Percentiles rank a stretch among this genome's conserved stretches.
Evolutionary conservation across 2,797 vertebrate genomes (phyloP).

Genomic region (Helostoma temminkii): DNA sequence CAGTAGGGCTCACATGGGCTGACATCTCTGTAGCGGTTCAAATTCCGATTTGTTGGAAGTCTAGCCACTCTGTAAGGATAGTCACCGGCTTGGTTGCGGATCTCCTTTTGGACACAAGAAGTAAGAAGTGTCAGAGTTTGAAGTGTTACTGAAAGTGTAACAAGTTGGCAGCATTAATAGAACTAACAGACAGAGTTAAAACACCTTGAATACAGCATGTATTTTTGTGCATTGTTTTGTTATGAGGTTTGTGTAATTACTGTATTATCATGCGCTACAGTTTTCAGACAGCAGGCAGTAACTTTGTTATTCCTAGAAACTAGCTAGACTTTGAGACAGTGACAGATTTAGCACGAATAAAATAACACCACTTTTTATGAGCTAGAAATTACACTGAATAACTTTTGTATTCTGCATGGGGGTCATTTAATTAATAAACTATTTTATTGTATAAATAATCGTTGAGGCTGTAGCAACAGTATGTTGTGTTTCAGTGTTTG

Average conservation of each 20-base stretch:
- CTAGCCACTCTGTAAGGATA: slow-evolving; percentile 95
- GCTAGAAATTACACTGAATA: too few species aligned
- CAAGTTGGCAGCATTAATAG: background rate
- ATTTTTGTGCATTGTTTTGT: background rate
- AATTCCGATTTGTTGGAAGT: slow-evolving; percentile 93
- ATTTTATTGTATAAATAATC: too few species aligned
- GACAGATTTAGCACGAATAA: too few species aligned
- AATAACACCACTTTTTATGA: too few species aligned
- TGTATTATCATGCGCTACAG: too few species aligned
- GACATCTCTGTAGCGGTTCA: slow-evolving; percentile 99
- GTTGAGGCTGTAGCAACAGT: too few species aligned
- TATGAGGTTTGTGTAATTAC: background rate
- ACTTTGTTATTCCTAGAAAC: too few species aligned
- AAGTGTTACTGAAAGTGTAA: background rate
- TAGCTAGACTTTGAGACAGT: too few species aligned
- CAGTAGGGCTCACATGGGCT: slow-evolving; percentile 93
- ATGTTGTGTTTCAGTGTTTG: too few species aligned
- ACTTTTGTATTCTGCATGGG: too few species aligned
- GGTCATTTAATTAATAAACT: too few species aligned
- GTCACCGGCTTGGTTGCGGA: slow-evolving; percentile 93
- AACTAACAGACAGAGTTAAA: slow-evolving; percentile 4
- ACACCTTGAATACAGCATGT: background rate
- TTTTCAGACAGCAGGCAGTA: too few species aligned
- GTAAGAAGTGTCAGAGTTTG: slow-evolving; percentile 22
- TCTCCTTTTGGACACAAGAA: slow-evolving; percentile 86